Base-by-base conservation (phyloP, 2,888 invertebrate species). In the Tribolium freemani region DNA sequence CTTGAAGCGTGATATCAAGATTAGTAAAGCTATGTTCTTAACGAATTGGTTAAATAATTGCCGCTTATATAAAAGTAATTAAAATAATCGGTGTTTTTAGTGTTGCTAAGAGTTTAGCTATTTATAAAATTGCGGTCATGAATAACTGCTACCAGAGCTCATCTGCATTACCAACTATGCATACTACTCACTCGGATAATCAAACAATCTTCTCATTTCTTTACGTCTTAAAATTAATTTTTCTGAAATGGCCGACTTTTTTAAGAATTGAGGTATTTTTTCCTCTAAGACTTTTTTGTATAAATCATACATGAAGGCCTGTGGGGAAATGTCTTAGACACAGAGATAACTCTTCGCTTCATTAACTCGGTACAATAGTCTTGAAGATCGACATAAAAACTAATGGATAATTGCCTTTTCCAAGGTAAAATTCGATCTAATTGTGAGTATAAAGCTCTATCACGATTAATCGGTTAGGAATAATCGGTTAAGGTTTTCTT, bases 401-500 rank as follows among this genome's bases (percentile, higher is more conserved):
- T 26, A 21, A 54, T 26, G 26, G 30, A 26, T 54, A 54, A 54
- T 54, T 54, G 4, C 30, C 54, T 26, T 21, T 11, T 21, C n/a
- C 54, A 54, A 54, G 54, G 54, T 21, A 10, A 54, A 54, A 30
- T 26, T 26, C 26, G 26, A 26, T 26, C 54, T 26, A 5, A n/a
- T 9, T 20, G 54, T 54, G 54, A 54, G 11, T 1, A 54, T 53
- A 16, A 20, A 21, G 54, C 10, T 54, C 51, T 51, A 16, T 16
- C n/a, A 51, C 51, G 13, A 16, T 51, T 51, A 16, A 51, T 5
- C 20, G 5, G 16, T n/a, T 16, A 51, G 16, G 16, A 20, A 21
- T 20, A 54, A 54, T 54, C n/a, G 54, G 54, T 54, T 54, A 54
- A 54, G 54, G 54, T 8, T 54, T 21, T 54, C 3, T 9, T 30